phyloP scores from a whole-genome alignment of 2,113 vertebrate genomes.

The Sterna hirundo region DNA sequence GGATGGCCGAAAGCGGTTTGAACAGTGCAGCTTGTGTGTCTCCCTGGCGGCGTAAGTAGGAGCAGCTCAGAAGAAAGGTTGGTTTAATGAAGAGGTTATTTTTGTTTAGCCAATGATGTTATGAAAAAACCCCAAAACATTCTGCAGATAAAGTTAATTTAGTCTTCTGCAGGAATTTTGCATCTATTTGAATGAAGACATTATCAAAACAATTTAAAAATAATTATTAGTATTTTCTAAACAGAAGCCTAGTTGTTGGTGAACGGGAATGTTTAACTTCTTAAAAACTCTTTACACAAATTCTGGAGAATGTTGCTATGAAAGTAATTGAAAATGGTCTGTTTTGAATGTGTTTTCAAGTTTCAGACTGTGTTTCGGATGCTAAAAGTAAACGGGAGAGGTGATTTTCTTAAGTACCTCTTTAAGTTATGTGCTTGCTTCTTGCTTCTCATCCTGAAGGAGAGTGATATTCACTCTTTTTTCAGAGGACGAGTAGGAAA shows the following conservation, averaged over 20 bases:
- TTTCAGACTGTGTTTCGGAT: background rate
- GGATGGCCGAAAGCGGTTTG: background rate
- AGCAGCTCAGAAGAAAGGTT: background rate
- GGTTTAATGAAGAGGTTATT: background rate
- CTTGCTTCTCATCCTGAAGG: background rate
- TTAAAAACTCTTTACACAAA: background rate
- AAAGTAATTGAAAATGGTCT: background rate
- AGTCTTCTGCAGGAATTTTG: background rate
- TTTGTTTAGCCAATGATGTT: background rate
- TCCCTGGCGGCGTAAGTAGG: background rate
- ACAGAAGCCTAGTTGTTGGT: background rate
- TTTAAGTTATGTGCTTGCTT: background rate
- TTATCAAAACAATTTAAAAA: background rate
- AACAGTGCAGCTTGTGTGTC: background rate
- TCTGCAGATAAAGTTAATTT: background rate
- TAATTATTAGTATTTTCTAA: background rate
- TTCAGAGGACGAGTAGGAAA: background rate
- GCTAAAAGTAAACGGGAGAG: background rate
- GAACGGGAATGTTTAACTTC: background rate
- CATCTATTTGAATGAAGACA: background rate
- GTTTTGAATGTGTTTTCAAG: background rate
- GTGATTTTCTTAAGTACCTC: background rate
- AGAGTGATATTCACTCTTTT: background rate
- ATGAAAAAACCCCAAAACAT: background rate
- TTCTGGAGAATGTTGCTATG: background rate